Evolutionary conservation across 2,113 vertebrate genomes (phyloP), one percentile per base, ranked within the genome.

Genomic region (Leptobrachium leishanense): DNA sequence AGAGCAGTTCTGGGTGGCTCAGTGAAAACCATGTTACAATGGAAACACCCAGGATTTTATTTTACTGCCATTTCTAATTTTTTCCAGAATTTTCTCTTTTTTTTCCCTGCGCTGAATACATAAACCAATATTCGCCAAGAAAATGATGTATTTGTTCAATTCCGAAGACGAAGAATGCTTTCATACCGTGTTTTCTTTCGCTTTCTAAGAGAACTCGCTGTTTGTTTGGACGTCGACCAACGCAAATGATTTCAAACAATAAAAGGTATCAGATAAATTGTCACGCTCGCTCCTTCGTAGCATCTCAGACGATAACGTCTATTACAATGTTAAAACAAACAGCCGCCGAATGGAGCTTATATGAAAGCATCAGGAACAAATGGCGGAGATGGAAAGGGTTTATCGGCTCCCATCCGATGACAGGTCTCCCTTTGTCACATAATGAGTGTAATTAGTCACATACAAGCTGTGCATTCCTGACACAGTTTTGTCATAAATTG

Each of bases 41-140:
- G 89, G 90, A 91, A 91, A 92, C 88, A 90, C 91, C 92, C 90
- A 90, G 88, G 90, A 86, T 92, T 89, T 93, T 92, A 91, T 90
- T 91, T 92, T 91, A 92, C 82, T 92, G 92, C 89, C 89, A 87
- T 89, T 90, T 90, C 91, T 90, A 92, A 93, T 91, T 92, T 91
- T 94, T 94, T 93, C 92, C 88, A 92, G 89, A 91, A 91, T 87
- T 13, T 59, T 59, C 13, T 59, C 2, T 59, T 59, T 59, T 59
- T 85, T 91, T 89, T 91, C 90, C 90, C 90, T 91, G 87, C 20
- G 20, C 20, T 31, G 20, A 31, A 31, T 31, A 31, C 92, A 91
- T 90, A 88, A 86, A 90, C 86, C 78, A 87, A 84, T 88, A 90
- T 86, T 85, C 83, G 83, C 82, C 89, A 92, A 91, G 88, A 87